phyloP scores from a whole-genome alignment of 1,140 invertebrate genomes.

The Camponotus vicinus region DNA sequence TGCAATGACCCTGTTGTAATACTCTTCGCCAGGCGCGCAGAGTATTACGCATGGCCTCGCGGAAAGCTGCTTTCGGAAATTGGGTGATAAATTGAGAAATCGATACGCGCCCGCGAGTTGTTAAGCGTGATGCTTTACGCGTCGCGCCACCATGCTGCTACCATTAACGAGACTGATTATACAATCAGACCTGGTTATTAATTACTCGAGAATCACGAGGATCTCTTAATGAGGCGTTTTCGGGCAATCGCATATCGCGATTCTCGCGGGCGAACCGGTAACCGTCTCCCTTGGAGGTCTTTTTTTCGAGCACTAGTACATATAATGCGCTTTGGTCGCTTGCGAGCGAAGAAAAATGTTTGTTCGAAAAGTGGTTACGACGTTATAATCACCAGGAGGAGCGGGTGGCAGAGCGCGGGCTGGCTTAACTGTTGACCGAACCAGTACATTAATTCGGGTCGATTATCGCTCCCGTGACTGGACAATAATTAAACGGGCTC shows the following conservation, averaged over 20 bases:
- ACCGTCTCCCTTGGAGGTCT: no score
- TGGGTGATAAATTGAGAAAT: conserved; percentile 64
- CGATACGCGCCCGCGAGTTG: conserved; percentile 63
- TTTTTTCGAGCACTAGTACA: background rate
- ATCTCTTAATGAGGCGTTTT: background rate
- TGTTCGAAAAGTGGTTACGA: conserved; percentile 51
- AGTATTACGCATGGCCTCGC: conserved; percentile 59
- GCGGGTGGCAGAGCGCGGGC: background rate
- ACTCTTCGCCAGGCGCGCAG: conserved; percentile 21
- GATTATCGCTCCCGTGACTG: conserved; percentile 78
- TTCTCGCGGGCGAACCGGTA: background rate
- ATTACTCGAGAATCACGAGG: conserved; percentile 32
- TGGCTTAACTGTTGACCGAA: conserved; percentile 54
- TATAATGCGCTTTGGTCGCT: background rate
- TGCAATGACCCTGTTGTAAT: conserved; percentile 46
- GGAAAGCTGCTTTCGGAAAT: conserved; percentile 64
- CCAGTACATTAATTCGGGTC: conserved; percentile 72
- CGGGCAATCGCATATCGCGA: background rate
- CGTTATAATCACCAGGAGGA: conserved; percentile 56
- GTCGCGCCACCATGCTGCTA: conserved; percentile 14
- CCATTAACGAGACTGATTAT: conserved; percentile 59
- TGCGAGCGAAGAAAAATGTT: conserved; percentile 30
- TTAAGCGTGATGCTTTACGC: conserved; percentile 56
- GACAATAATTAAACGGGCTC: conserved; percentile 81
- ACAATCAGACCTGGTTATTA: conserved; percentile 58